Evolutionary conservation across 2,888 invertebrate genomes (phyloP).

Genomic region (Sesamia inferens): DNA sequence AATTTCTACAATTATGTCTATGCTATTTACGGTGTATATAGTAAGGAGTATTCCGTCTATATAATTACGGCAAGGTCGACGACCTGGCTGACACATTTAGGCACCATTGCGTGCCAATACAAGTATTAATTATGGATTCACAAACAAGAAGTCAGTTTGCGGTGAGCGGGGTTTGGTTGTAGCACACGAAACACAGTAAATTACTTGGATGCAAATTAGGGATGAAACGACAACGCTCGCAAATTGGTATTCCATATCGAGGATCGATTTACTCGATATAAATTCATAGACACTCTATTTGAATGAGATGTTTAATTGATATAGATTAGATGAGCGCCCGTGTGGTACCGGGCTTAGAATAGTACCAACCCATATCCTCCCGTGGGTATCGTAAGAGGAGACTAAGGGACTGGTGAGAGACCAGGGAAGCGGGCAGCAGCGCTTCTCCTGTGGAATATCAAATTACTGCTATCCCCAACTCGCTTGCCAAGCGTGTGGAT

Average conservation of each 20-base stretch:
- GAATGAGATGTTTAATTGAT: conserved; percentile 7
- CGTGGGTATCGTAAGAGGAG: too few species aligned
- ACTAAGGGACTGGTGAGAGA: too few species aligned
- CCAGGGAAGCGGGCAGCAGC: too few species aligned
- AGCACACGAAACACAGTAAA: neutral
- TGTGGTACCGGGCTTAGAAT: too few species aligned
- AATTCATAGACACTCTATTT: conserved; percentile 7
- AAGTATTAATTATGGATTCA: conserved; percentile 48
- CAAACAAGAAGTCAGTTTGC: conserved; percentile 44
- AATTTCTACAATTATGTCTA: too few species aligned
- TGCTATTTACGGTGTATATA: too few species aligned
- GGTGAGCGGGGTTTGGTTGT: conserved; percentile 20
- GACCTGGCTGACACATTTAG: conserved; percentile 1
- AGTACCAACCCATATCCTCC: too few species aligned
- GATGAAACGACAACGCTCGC: conserved; percentile 17
- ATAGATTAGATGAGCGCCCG: neutral
- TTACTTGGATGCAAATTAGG: conserved; percentile 52
- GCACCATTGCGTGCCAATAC: conserved; percentile 9
- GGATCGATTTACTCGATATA: conserved; percentile 25
- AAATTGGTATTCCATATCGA: conserved; percentile 20
- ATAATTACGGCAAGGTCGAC: neutral
- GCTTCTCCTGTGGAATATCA: too few species aligned
- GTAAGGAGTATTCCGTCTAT: too few species aligned
- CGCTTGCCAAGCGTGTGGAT: too few species aligned
- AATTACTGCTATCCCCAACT: too few species aligned